phyloP scores from a whole-genome alignment of 2,888 invertebrate species.

The Litoditis marina region DNA sequence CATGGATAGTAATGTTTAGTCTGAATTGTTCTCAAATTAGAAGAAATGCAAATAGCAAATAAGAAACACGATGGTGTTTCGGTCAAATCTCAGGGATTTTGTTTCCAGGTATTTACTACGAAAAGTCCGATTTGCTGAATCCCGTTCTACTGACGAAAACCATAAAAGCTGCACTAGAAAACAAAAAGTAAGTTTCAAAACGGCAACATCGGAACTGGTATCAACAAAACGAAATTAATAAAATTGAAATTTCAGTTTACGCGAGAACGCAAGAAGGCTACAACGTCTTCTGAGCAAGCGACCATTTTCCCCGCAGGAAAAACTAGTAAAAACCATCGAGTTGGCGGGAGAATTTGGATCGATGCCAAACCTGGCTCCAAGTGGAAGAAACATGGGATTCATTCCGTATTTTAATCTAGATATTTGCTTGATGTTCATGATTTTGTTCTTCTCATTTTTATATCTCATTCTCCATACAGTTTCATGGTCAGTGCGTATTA shows the following conservation, averaged over 20 bases:
- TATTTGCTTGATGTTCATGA: too few species aligned
- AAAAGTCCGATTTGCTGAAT: background rate
- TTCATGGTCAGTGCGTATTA: too few species aligned
- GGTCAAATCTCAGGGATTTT: too few species aligned
- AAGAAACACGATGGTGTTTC: too few species aligned
- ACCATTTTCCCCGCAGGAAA: slow-evolving; percentile 5
- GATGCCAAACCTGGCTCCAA: slow-evolving; percentile 1
- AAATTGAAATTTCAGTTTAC: background rate
- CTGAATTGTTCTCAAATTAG: too few species aligned
- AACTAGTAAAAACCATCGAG: background rate
- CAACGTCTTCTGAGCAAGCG: background rate
- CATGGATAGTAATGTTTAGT: too few species aligned
- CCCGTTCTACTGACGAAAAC: background rate
- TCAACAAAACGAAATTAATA: too few species aligned
- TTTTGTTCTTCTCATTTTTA: too few species aligned
- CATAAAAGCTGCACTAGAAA: background rate
- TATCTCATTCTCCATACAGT: too few species aligned
- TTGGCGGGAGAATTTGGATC: slow-evolving; percentile 9
- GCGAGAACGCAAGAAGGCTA: too few species aligned
- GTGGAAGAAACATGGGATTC: slow-evolving; percentile 9
- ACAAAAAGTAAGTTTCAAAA: background rate
- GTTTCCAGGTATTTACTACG: slow-evolving; percentile 1
- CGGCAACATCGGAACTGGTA: background rate
- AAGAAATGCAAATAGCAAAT: too few species aligned
- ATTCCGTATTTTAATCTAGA: slow-evolving; percentile 12